Conservation (phyloP, 2,797 vertebrate species). For the Acrossocheilus fasciatus region DNA sequence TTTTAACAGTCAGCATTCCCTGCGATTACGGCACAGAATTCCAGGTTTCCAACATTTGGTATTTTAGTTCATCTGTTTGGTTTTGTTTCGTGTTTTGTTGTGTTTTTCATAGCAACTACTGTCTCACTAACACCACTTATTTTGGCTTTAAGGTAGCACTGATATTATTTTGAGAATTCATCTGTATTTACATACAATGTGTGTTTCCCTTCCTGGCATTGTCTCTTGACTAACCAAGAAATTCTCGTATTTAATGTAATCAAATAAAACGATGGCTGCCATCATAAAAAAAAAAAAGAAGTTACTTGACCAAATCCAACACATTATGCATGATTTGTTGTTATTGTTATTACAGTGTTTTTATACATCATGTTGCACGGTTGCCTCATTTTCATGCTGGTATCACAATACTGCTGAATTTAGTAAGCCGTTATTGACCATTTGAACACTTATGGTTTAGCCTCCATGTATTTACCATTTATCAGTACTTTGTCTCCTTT, state of each 20-base stretch:
- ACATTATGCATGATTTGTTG: constrained; percentile 39
- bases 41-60: neutral
- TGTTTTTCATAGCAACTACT: neutral
- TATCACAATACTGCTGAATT: constrained; percentile 39
- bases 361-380: neutral
- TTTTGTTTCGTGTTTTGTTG: neutral
- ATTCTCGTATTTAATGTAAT: constrained; percentile 18
- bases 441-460: constrained; percentile 65
- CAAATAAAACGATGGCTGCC: neutral
- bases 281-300: neutral
- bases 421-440: constrained; percentile 37
- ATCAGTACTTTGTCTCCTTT: constrained; percentile 56
- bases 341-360: constrained; percentile 37
- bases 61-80: neutral
- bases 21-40: neutral
- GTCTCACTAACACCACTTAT: constrained; percentile 1
- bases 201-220: neutral
- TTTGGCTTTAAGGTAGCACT: constrained; percentile 13
- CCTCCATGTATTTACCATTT: constrained; percentile 56
- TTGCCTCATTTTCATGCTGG: constrained; percentile 26
- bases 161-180: neutral
- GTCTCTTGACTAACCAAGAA: neutral
- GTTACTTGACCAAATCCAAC: constrained; percentile 40
- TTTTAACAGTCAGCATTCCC: constrained; percentile 3
- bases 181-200: neutral